Conservation (phyloP, 2,888 invertebrate species). For the Timandra comae region DNA sequence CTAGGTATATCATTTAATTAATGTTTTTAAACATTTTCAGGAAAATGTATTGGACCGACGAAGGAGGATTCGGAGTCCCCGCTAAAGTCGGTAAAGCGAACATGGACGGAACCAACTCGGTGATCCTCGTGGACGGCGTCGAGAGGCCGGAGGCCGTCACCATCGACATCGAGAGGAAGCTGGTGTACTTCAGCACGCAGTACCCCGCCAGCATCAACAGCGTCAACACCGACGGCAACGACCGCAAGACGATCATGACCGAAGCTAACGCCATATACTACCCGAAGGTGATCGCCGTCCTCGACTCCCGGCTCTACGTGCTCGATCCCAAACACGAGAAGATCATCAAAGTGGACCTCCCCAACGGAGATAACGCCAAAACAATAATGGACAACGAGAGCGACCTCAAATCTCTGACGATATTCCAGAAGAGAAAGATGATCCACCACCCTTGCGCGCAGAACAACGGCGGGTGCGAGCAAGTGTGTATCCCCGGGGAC, state of each 20-base stretch:
- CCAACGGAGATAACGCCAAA: slow-evolving; percentile 85
- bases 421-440: slow-evolving; percentile 89
- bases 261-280: slow-evolving; percentile 83
- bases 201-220: slow-evolving; percentile 83
- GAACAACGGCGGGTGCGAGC: slow-evolving; percentile 95
- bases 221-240: slow-evolving; percentile 84
- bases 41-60: slow-evolving; percentile 96
- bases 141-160: slow-evolving; percentile 90
- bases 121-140: slow-evolving; percentile 82
- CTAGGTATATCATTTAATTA: no score
- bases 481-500: slow-evolving; percentile 93
- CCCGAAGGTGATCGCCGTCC: slow-evolving; percentile 88
- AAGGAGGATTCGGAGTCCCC: slow-evolving; percentile 92
- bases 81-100: slow-evolving; percentile 92
- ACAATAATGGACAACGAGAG: slow-evolving; percentile 89
- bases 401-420: slow-evolving; percentile 89
- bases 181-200: slow-evolving; percentile 92
- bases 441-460: slow-evolving; percentile 90
- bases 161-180: slow-evolving; percentile 87
- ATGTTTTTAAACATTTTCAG: slow-evolving; percentile 49
- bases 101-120: slow-evolving; percentile 92
- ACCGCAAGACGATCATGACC: slow-evolving; percentile 80
- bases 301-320: slow-evolving; percentile 89
- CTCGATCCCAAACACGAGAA: slow-evolving; percentile 94
- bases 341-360: slow-evolving; percentile 88